These are phyloP conservation scores for Cheilosia grossa DNA, from an alignment of 2,888 invertebrate species.

Conservation along the genomic window DNA sequence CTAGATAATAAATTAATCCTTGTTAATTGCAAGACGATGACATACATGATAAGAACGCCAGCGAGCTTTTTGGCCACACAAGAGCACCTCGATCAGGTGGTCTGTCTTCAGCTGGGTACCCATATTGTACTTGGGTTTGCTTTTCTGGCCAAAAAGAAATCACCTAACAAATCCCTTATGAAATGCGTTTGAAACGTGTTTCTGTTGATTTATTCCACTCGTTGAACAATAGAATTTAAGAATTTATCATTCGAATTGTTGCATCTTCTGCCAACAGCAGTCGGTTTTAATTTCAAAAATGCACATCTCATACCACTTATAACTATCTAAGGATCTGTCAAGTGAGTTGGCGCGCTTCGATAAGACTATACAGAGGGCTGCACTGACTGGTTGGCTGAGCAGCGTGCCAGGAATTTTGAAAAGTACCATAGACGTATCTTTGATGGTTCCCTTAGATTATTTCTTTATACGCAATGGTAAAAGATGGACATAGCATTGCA, in stretches of 20 bases:
- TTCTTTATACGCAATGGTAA: slow-evolving; percentile 46
- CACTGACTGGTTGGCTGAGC: not conserved
- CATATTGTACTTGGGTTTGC: not conserved
- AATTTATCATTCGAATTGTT: slow-evolving; percentile 60
- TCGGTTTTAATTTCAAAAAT: slow-evolving; percentile 43
- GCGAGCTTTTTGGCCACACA: slow-evolving; percentile 21
- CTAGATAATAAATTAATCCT: slow-evolving; percentile 74
- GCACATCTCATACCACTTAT: slow-evolving; percentile 45
- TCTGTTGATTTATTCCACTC: slow-evolving; percentile 45
- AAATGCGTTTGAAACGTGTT: slow-evolving; percentile 34
- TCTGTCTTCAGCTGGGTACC: not conserved
- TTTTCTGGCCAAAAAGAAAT: slow-evolving; percentile 44
- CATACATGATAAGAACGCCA: slow-evolving; percentile 65
- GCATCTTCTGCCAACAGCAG: slow-evolving; percentile 51
- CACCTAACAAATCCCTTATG: slow-evolving; percentile 65
- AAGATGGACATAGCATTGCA: slow-evolving; percentile 54
- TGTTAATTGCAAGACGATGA: slow-evolving; percentile 68
- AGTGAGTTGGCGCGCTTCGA: slow-evolving; percentile 44
- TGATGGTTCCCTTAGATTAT: slow-evolving; percentile 54
- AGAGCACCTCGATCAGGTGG: slow-evolving; percentile 44
- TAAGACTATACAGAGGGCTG: slow-evolving; percentile 8
- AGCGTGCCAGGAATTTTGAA: slow-evolving; percentile 70
- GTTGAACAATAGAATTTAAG: slow-evolving; percentile 65
- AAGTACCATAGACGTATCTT: slow-evolving; percentile 34
- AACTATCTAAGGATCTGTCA: slow-evolving; percentile 69